Base-by-base conservation (phyloP, 1,140 invertebrate species). In the Drosophila leontia region DNA sequence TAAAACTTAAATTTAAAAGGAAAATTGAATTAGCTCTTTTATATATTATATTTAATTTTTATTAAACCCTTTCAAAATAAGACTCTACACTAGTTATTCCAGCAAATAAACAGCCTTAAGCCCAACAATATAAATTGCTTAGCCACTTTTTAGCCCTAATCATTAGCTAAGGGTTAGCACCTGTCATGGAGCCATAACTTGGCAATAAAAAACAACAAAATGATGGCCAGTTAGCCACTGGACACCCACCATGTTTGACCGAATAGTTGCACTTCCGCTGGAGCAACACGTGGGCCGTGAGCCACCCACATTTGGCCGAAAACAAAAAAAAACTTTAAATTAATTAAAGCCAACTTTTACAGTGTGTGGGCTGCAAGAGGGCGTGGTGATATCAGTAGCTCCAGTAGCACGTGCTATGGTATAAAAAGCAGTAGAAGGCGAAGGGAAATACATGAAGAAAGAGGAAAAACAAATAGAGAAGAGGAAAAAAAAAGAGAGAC, bases 161-260 rank as follows among this genome's bases (percentile, higher is more conserved):
- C 13, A 39, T 4, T 17, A 34, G n/a, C 29, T 3, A 51, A 15
- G 23, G 23, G 13, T 48, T 15, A 7, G 29, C 50, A 51, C 50
- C 50, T 51, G 50, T 17, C n/a, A 1, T 12, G n/a, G 2, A 34
- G 11, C 17, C 37, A 26, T 19, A 35, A 34, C 32, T 2, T 29
- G 13, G 26, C 3, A 1, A 29, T 48, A 26, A 29, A 26, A 26
- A 15, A 15, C 6, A 13, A 15, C 13, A 48, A 48, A n/a, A n/a
- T 15, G 12, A n/a, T 7, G 1, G 7, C 23, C 23, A 48, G 13
- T 26, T 50, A 12, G 45, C 64, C 60, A 47, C 44, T 34, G 68
- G 64, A 57, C 70, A 72, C 68, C 68, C 68, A 74, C 69, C n/a
- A 11, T 3, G 23, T 48, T 48, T 37, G 67, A 35, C 63, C 39